A percentile compares a stretch with the other conserved stretches of the same genome.
Conservation (phyloP, 2,113 vertebrate species). For the Sceloporus undulatus region DNA sequence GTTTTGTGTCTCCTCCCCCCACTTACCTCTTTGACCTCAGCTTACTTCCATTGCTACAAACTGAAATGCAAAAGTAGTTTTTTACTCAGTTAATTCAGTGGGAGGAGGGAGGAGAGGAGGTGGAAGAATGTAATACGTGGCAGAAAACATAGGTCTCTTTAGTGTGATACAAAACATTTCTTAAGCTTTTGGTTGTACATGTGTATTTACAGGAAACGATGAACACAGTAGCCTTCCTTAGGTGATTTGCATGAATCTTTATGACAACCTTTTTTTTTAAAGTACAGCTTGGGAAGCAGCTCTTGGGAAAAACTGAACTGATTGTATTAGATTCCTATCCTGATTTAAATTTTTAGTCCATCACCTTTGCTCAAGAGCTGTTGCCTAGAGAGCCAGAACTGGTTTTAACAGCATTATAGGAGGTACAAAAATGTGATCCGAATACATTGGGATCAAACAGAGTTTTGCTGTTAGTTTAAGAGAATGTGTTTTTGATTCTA, state of each 20-base stretch:
- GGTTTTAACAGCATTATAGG: neutral
- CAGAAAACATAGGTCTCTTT: neutral
- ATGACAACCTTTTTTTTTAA: neutral
- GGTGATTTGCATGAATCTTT: neutral
- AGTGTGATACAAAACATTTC: neutral
- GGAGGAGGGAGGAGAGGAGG: too few relatives aligned
- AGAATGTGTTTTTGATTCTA: neutral
- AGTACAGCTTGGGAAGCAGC: neutral
- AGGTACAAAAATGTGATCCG: neutral
- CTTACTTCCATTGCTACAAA: too few relatives aligned
- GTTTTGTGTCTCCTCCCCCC: too few relatives aligned
- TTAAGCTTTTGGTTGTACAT: neutral
- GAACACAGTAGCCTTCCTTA: neutral
- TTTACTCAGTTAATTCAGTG: too few relatives aligned
- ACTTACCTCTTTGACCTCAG: too few relatives aligned
- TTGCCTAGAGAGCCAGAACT: constrained; percentile 6
- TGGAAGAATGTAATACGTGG: neutral
- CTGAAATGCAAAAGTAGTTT: too few relatives aligned
- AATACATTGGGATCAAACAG: too few relatives aligned
- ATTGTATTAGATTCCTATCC: neutral
- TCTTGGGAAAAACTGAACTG: neutral
- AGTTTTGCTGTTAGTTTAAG: neutral
- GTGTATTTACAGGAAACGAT: neutral
- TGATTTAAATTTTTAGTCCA: neutral
- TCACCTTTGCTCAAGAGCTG: constrained; percentile 17